Evolutionary conservation across 2,113 vertebrate species (phyloP), one percentile per base, ranked within the genome.

Genomic region (Callipepla squamata): DNA sequence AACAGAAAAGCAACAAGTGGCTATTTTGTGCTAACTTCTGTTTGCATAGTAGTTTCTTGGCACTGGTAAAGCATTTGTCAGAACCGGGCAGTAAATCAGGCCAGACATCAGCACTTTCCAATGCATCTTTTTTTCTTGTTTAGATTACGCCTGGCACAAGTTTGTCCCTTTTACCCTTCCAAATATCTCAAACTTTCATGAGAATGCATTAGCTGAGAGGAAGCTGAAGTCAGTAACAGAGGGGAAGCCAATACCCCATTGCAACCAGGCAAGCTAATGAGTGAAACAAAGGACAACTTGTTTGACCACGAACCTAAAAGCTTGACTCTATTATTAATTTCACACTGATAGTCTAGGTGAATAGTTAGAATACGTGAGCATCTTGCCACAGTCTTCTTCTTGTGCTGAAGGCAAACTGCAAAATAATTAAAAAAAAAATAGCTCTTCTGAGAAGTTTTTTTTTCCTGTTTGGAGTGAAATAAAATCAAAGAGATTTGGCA

Each of bases 111-210:
- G 11, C 19, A 48, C 40, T 78, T 86, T 20, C 5, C 25, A 55
- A 11, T 19, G 25, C 6, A 57, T 21, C 20, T 57, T 78, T 83
- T 74, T 32, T 61, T 80, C 63, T 38, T 11, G 5, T 9, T 63
- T 57, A 45, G 22, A 13, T 69, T 50, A 38, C 21, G 6, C 0
- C 0, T 25, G 1, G 4, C 58, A 9, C 1, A 5, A 88, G 7
- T 7, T 45, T 50, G 53, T 57, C 23, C 45, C 23, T 21, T 86
- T 57, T 72, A 74, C 30, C 1, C 7, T 21, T 67, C 8, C 58
- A 42, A 89, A 50, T 34, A 23, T 3, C 32, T 26, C 22, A 22
- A 58, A 58, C 6, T 62, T 78, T 13, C 38, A 2, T 11, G 69
- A 40, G 22, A 2, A 25, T 0, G 2, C 7, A 4, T 28, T 47